These are phyloP conservation scores for Catharus ustulatus DNA, from an alignment of 2,797 vertebrate species.

Conservation along the genomic window DNA sequence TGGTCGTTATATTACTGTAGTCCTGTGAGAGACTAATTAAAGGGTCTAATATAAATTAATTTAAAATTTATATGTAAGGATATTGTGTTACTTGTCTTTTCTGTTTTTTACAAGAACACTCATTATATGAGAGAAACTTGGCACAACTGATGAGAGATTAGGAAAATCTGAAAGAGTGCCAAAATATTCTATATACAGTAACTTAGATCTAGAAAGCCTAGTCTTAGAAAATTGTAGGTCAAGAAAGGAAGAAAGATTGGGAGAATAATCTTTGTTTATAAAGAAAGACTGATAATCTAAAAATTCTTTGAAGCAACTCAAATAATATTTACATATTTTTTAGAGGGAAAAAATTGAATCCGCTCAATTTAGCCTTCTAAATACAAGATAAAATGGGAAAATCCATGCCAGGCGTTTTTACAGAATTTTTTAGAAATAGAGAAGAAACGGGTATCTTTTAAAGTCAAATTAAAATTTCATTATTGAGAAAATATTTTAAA, in stretches of 20 bases:
- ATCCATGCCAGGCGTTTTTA: accelerated
- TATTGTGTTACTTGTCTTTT: not conserved
- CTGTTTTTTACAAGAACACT: not conserved
- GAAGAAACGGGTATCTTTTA: not conserved
- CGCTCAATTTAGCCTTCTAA: not conserved
- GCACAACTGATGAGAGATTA: not conserved
- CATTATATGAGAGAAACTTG: not conserved
- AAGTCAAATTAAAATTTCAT: not conserved
- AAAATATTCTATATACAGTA: not conserved
- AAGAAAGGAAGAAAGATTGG: not conserved
- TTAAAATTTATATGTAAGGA: not conserved
- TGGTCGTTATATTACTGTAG: too few relatives aligned
- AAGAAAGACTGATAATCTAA: not conserved
- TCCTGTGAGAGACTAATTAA: not conserved
- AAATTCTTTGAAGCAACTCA: not conserved
- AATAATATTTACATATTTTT: not conserved
- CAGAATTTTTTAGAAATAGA: not conserved
- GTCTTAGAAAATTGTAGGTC: not conserved
- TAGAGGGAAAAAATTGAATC: not conserved
- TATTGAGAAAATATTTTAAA: not conserved
- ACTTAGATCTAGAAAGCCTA: not conserved
- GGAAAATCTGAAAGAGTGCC: not conserved
- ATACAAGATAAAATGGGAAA: not conserved
- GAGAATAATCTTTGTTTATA: not conserved
- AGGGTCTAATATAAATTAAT: not conserved